A percentile compares a stretch with the other conserved stretches of the same genome.
phyloP scores from a whole-genome alignment of 2,113 vertebrate genomes.

The Zosterops borbonicus region DNA sequence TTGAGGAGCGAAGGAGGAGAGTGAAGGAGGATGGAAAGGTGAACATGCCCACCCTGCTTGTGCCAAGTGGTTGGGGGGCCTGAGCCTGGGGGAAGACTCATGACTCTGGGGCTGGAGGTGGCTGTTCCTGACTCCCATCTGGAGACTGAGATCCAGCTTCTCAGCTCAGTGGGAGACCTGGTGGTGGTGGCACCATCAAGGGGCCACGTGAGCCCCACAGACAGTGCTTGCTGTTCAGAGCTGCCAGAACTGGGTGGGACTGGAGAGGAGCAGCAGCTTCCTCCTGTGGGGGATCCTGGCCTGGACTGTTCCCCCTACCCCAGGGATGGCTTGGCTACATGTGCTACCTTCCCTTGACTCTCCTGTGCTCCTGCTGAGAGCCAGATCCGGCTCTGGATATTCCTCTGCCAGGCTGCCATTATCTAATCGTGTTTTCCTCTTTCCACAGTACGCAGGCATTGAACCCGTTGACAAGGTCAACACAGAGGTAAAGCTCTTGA shows the following conservation, averaged over 20 bases:
- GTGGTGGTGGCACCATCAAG: not conserved
- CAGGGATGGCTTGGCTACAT: rapidly evolving
- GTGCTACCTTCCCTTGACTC: not conserved
- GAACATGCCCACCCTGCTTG: not conserved
- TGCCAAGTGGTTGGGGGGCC: rapidly evolving
- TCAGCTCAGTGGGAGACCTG: rapidly evolving
- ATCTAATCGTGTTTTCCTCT: not conserved
- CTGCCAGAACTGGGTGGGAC: not conserved
- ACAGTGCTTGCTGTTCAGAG: not conserved
- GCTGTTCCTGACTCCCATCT: not conserved
- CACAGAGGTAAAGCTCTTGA: constrained; percentile 76
- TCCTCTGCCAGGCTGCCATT: not conserved
- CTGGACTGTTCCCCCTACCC: not conserved
- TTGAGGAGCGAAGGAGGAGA: constrained; percentile 17
- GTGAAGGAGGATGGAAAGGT: constrained; percentile 63
- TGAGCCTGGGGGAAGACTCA: rapidly evolving
- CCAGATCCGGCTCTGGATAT: rapidly evolving
- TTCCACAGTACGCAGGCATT: constrained; percentile 85
- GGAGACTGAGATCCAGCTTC: not conserved
- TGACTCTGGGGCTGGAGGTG: not conserved
- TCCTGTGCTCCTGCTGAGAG: too few relatives aligned
- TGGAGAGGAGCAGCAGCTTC: not conserved
- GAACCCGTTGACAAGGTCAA: constrained; percentile 81
- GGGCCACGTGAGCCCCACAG: not conserved
- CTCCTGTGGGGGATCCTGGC: not conserved